Percentiles rank a stretch among this genome's conserved stretches.
phyloP scores from a whole-genome alignment of 2,888 invertebrate genomes.

The Drosophila conformis region DNA sequence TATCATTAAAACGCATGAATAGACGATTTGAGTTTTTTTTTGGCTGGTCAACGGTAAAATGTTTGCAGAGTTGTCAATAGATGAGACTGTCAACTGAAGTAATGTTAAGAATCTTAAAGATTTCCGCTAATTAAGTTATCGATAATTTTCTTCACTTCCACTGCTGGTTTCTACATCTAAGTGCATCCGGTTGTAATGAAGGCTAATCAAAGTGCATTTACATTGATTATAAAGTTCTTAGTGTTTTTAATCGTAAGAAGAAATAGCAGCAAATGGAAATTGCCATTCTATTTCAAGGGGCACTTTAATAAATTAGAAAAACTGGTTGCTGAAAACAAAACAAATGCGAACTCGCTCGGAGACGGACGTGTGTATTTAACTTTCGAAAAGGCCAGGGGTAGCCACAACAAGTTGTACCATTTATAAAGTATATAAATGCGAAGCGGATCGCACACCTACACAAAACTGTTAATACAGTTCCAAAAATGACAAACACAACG shows the following conservation, averaged over 20 bases:
- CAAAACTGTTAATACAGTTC: slow-evolving; percentile 26
- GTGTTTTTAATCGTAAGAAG: slow-evolving; percentile 41
- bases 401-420: slow-evolving; percentile 45
- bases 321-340: slow-evolving; percentile 46
- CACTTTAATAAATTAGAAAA: slow-evolving; percentile 53
- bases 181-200: slow-evolving; percentile 57
- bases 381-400: slow-evolving; percentile 74
- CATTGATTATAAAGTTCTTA: slow-evolving; percentile 32
- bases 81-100: slow-evolving; percentile 3
- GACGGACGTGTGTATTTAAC: slow-evolving; percentile 38
- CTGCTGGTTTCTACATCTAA: slow-evolving; percentile 37
- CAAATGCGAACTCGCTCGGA: slow-evolving; percentile 19
- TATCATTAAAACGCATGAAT: slow-evolving; percentile 37
- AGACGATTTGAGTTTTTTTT: slow-evolving; percentile 1
- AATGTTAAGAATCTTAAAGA: slow-evolving; percentile 2
- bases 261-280: slow-evolving; percentile 45
- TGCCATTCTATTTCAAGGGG: slow-evolving; percentile 45
- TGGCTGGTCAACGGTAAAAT: slow-evolving; percentile 11
- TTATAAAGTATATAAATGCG: slow-evolving; percentile 27
- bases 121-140: slow-evolving; percentile 54
- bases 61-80: background rate
- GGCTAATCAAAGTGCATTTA: slow-evolving; percentile 53
- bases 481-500: slow-evolving; percentile 51
- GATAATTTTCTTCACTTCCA: slow-evolving; percentile 45
- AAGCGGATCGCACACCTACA: slow-evolving; percentile 52